Evolutionary conservation across 2,113 vertebrate genomes (phyloP).

Genomic region (Phycodurus eques): DNA sequence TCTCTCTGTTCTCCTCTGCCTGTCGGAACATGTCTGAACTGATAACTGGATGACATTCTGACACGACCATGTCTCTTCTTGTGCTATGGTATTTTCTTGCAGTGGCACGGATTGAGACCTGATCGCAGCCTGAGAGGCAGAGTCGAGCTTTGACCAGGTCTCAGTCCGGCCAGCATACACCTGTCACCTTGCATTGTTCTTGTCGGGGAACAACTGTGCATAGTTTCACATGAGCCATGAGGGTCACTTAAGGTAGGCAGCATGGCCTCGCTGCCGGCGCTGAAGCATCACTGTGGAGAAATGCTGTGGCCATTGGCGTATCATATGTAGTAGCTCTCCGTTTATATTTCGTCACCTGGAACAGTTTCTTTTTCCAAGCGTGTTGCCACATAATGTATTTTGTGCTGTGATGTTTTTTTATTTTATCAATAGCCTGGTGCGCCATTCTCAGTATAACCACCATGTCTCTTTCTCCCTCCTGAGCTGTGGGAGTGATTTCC

Average conservation of each 20-base stretch:
- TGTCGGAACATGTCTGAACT: conserved; percentile 27
- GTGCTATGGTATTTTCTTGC: conserved; percentile 22
- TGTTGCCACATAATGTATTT: conserved; percentile 36
- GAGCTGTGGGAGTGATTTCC: conserved; percentile 52
- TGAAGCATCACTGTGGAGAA: neutral
- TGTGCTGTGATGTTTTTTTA: conserved; percentile 27
- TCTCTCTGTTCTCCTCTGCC: conserved; percentile 14
- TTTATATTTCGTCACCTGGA: conserved; percentile 13
- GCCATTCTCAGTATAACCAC: conserved; percentile 33
- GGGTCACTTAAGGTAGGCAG: conserved; percentile 31
- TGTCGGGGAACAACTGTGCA: conserved; percentile 20
- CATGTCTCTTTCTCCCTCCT: conserved; percentile 27
- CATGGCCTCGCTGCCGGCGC: conserved; percentile 14
- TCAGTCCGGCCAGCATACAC: conserved; percentile 44
- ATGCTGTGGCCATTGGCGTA: neutral
- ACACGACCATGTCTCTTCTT: conserved; percentile 18
- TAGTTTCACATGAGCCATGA: conserved; percentile 3
- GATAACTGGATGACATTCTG: conserved; percentile 44
- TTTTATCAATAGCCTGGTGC: conserved; percentile 38
- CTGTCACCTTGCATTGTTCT: conserved; percentile 53
- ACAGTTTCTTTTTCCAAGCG: conserved; percentile 26
- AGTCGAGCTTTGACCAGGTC: conserved; percentile 34
- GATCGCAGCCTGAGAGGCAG: conserved; percentile 19
- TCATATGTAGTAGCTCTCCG: conserved; percentile 6
- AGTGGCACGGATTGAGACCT: neutral